Evolutionary conservation across 2,797 vertebrate genomes (phyloP), one percentile per base, ranked within the genome.

Genomic region (Coendou prehensilis): DNA sequence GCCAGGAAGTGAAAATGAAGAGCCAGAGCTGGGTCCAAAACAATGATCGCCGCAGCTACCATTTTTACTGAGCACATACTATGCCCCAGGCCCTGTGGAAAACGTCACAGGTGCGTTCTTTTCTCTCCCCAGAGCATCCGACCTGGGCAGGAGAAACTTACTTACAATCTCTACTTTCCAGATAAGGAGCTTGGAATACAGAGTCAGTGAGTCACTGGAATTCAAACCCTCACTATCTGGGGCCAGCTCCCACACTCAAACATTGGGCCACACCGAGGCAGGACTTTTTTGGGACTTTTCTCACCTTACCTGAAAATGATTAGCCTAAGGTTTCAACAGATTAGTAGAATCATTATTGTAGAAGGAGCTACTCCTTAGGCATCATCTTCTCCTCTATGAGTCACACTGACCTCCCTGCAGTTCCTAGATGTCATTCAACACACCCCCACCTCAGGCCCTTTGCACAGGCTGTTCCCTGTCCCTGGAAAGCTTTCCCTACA

Each of bases 241-340:
- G 23, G 23, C 15, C 84, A 64, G 3, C 4, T 54, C 6, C n/a
- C 6, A 23, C 3, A 47, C 17, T 61, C 63, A 94, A 41, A 17
- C 33, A 13, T 2, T n/a, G 69, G 28, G 23, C 28, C 73, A 37
- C 4, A 20, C 95, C 59, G 33, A 37, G 13, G 50, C 26, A 84
- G 22, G 3, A 20, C 85, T 82, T 82, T n/a, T 73, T 56, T 61
- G 37, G 69, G 15, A 91, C 2, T 81, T 82, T 79, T 88, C 79
- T 89, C 75, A 73, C 4, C 26, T 91, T 56, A 78, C 59, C 11
- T 89, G 87, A 90, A 76, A 87, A 56, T 84, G n/a, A 93, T 52
- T 64, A 61, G n/a, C 71, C n/a, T 37, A 50, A 91, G 30, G 14
- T 26, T 59, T 90, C 73, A 61, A 5, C 41, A 33, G 73, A 81